Evolutionary conservation across 2,888 invertebrate species (phyloP), one percentile per base, ranked within the genome.

Genomic region (Cephus runcator): DNA sequence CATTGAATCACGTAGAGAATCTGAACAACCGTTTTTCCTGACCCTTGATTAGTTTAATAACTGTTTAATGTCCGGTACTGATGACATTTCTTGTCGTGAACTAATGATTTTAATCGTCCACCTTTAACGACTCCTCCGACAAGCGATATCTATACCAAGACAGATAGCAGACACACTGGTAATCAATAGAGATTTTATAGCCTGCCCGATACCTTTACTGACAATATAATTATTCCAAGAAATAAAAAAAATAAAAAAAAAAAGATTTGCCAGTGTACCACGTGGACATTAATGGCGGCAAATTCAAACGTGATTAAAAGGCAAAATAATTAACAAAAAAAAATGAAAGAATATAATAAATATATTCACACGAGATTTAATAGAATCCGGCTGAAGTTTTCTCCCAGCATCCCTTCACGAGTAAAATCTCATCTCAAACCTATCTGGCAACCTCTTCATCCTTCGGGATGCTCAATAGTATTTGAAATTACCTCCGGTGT

Each of bases 1-100:
- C 73, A 4, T n/a, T 31, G 76, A 73, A 73, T 34, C 36, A 36
- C 33, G 74, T 23, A 12, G 12, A n/a, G 31, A 73, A 77, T 73
- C 68, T 56, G 33, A 30, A 35, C 56, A 15, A 69, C 35, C 12
- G 9, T 77, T 73, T 33, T 69, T 69, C 69, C 33, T 12, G 69
- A 12, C 33, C 69, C 33, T 33, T 30, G 33, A 69, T 31, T 33
- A 33, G 69, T 69, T 83, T 86, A 87, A 88, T 86, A 85, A 85
- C 84, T 83, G 82, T 87, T 85, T 85, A 85, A 86, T 83, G 79
- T 78, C 73, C 40, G 15, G 80, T 82, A 83, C 85, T 88, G 87
- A 88, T 87, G 87, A 85, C 82, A 84, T 81, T 81, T 83, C 84
- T 85, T 81, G 83, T 81, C 40, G 83, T 83, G 75, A 81, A 81